Conservation (phyloP, 2,113 vertebrate species). For the Amblyornis subalaris region DNA sequence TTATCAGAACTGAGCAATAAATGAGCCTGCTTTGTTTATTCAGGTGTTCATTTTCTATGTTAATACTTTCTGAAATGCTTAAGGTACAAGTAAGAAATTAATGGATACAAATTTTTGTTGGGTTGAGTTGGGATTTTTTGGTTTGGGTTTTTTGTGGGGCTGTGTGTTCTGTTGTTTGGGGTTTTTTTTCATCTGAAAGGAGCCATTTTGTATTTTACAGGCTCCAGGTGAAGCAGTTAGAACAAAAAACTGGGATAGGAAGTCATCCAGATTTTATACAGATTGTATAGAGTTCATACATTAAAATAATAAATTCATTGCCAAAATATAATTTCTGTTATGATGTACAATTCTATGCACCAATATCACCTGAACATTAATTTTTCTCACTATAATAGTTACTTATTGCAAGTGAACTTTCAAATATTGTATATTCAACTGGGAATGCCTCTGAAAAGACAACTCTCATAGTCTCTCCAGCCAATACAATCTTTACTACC, state of each 20-base stretch:
- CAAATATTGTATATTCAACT: not conserved
- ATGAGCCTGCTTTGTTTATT: not conserved
- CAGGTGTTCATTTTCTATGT: not conserved
- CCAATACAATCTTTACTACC: not conserved
- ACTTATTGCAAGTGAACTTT: not conserved
- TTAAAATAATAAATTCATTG: not conserved
- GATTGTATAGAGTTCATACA: not conserved
- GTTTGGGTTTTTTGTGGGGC: not conserved
- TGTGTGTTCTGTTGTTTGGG: fast-evolving
- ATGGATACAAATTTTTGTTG: not conserved
- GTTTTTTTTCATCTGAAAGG: not conserved
- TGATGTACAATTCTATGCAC: not conserved
- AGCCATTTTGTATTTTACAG: not conserved
- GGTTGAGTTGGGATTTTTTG: not conserved
- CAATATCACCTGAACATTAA: not conserved
- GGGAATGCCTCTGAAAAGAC: not conserved
- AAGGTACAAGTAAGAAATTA: not conserved
- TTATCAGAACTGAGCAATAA: not conserved
- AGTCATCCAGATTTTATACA: not conserved
- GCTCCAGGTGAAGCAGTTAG: not conserved
- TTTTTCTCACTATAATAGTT: not conserved
- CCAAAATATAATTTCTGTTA: not conserved
- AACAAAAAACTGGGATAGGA: not conserved
- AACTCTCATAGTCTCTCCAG: not conserved
- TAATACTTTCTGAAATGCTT: not conserved